Evolutionary conservation across 35 echinoderm and acorn worm genomes (phyloP), one percentile per base, ranked within the genome.

Genomic region (Patiria miniata): DNA sequence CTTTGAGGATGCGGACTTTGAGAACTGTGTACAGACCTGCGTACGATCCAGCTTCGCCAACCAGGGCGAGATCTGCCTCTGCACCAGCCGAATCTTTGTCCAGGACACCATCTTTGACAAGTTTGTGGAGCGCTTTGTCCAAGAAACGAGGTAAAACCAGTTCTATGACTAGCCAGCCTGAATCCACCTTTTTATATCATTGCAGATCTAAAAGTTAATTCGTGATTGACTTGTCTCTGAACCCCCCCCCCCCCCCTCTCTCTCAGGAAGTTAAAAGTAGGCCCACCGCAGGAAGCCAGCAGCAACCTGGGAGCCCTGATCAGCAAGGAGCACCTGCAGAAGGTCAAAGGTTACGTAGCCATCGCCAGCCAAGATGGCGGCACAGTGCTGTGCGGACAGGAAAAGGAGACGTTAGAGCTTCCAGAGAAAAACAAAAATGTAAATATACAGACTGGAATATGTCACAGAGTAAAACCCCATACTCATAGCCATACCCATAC

Each of bases 61-160:
- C 78, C 96, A 99, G 77, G 96, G 96, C 0, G 96, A 94, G 73
- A 93, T 99, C 39, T 99, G 96, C 80, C 96, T 99, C 40, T 83
- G 92, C 23, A 94, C 57, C 47, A 94, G 96, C 47, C 85, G 96
- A 54, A 89, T 99, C 78, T 99, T 80, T 81, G 96, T 99, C 19
- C 96, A 99, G 51, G 87, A 92, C 2, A 69, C 51, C n/a, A 86
- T 94, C 39, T 91, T 91, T 56, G 83, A 90, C 16, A 97, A 84
- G 40, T 97, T 97, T 81, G 39, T 97, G 87, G 80, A 90, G 29
- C 58, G 78, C 33, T 97, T 90, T 76, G 87, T 97, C 8, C 79
- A 85, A 52, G 88, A 80, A 37, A 86, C 95, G 53, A 97, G 91
- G 95, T 97, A 40, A 83, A n/a, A 53, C 15, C 36, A 1, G 10